Evolutionary conservation across 2,113 vertebrate genomes (phyloP).

Genomic region (Poeciliopsis occidentalis): DNA sequence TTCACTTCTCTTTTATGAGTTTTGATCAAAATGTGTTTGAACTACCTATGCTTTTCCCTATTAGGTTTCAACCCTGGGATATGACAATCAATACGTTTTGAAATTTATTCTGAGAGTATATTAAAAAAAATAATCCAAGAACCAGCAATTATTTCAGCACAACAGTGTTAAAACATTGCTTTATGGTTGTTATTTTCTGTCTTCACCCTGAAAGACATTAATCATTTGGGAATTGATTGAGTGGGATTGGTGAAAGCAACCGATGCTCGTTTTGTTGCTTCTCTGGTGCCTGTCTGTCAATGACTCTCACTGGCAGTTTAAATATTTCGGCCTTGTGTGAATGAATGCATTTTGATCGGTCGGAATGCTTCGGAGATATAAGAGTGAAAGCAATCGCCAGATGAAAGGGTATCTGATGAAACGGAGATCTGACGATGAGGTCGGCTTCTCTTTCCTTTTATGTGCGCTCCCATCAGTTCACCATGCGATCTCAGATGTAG

Average conservation of each 20-base stretch:
- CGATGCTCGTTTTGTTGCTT: background rate
- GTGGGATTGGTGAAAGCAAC: background rate
- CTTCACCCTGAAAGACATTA: background rate
- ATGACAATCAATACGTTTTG: background rate
- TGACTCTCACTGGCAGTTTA: background rate
- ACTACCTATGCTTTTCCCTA: background rate
- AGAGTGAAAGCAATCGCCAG: background rate
- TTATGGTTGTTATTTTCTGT: background rate
- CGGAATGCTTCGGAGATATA: background rate
- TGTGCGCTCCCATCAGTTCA: constrained; percentile 1
- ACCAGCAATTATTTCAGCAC: background rate
- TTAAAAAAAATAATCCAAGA: background rate
- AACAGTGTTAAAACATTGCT: background rate
- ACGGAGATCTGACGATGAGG: background rate
- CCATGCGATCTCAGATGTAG: constrained; percentile 17
- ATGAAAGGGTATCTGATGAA: constrained; percentile 5
- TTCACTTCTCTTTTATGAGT: too few species aligned
- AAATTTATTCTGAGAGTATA: background rate
- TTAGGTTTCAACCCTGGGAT: background rate
- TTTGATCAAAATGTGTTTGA: background rate
- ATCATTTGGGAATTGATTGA: background rate
- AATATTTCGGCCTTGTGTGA: background rate
- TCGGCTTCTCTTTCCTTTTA: background rate
- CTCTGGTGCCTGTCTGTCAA: background rate
- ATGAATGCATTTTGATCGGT: background rate